phyloP scores from a whole-genome alignment of 2,888 invertebrate species.

The Punctoribates punctum region DNA sequence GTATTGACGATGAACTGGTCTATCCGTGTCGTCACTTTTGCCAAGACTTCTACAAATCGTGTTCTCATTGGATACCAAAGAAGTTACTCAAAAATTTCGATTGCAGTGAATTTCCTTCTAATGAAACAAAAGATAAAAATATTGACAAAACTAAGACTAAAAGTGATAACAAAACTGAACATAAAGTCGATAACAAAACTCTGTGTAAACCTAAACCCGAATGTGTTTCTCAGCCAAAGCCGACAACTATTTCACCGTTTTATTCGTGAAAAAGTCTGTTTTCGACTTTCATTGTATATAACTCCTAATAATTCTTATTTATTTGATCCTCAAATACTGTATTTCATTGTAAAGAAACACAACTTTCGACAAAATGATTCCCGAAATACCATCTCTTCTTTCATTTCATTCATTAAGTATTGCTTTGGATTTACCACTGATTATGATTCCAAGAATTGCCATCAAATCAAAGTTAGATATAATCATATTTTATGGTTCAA shows the following conservation, averaged over 20 bases:
- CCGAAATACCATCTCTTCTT: too few species aligned
- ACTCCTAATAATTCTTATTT: neutral
- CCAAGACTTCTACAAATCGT: slow-evolving; percentile 75
- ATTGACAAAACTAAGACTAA: neutral
- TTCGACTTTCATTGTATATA: neutral
- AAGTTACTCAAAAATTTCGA: slow-evolving; percentile 69
- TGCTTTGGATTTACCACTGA: too few species aligned
- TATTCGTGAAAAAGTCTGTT: neutral
- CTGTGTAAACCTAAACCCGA: neutral
- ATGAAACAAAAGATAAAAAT: neutral
- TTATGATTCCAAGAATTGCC: too few species aligned
- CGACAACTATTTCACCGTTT: slow-evolving; percentile 5
- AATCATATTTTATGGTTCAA: too few species aligned
- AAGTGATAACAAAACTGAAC: neutral
- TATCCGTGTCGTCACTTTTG: slow-evolving; percentile 76
- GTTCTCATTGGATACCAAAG: slow-evolving; percentile 69
- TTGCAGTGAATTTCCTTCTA: slow-evolving; percentile 68
- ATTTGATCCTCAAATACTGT: neutral
- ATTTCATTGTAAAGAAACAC: too few species aligned
- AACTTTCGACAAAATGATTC: too few species aligned
- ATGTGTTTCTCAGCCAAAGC: slow-evolving; percentile 36
- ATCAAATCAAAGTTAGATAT: too few species aligned
- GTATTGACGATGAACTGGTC: slow-evolving; percentile 54
- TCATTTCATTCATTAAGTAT: too few species aligned
- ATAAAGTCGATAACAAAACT: neutral